phyloP scores from a whole-genome alignment of 2,888 invertebrate genomes.

The Miltochrista miniata region DNA sequence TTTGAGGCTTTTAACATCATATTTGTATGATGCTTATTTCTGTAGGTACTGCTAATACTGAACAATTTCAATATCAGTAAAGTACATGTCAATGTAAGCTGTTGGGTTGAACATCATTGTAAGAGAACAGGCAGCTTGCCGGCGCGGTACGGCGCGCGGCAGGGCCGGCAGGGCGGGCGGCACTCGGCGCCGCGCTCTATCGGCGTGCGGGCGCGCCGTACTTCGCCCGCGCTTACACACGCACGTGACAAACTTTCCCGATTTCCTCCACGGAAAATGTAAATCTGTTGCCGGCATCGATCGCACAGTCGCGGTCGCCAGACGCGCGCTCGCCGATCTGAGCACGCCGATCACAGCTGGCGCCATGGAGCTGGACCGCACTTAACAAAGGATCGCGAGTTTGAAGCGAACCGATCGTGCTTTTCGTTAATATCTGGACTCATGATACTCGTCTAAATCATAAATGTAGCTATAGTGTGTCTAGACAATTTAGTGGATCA shows the following conservation, averaged over 20 bases:
- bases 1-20: too few species aligned
- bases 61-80: constrained; percentile 48
- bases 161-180: constrained; percentile 72
- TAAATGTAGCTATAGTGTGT: constrained; percentile 67
- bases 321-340: constrained; percentile 68
- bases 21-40: constrained; percentile 1
- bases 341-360: constrained; percentile 77
- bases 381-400: constrained; percentile 69
- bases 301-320: constrained; percentile 66
- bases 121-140: constrained; percentile 28
- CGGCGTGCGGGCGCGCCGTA: constrained; percentile 81
- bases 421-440: constrained; percentile 55
- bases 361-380: constrained; percentile 71
- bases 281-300: constrained; percentile 81
- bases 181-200: constrained; percentile 79
- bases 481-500: constrained; percentile 73
- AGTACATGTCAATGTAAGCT: constrained; percentile 52
- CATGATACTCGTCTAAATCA: constrained; percentile 47
- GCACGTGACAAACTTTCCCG: constrained; percentile 81
- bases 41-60: constrained; percentile 13
- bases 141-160: constrained; percentile 41
- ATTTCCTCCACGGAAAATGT: constrained; percentile 80
- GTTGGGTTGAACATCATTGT: constrained; percentile 27
- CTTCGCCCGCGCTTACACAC: constrained; percentile 63
- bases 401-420: constrained; percentile 40